These are phyloP conservation scores for Strongylocentrotus purpuratus DNA, from an alignment of 35 echinoderm and acorn worm genomes.

Conservation along the genomic window DNA sequence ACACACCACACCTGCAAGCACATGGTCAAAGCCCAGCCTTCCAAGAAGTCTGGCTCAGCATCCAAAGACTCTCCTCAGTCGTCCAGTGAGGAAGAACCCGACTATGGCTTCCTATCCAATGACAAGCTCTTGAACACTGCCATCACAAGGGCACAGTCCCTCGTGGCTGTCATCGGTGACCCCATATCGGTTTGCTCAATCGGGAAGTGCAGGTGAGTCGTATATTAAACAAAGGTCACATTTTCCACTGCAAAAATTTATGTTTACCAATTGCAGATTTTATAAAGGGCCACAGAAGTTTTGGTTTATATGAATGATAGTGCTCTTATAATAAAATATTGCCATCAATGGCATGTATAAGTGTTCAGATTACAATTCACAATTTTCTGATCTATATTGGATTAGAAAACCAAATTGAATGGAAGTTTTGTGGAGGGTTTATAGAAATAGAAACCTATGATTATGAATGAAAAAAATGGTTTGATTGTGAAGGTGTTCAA, in stretches of 20 bases:
- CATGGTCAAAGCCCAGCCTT: slow-evolving; percentile 23
- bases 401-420: too few relatives aligned
- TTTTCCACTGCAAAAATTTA: background rate
- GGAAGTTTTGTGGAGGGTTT: too few relatives aligned
- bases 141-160: slow-evolving; percentile 92
- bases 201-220: slow-evolving; percentile 90
- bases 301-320: too few relatives aligned
- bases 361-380: too few relatives aligned
- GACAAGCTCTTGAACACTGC: slow-evolving; percentile 97
- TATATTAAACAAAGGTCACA: background rate
- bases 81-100: slow-evolving; percentile 64
- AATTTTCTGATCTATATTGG: too few relatives aligned
- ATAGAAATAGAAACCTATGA: too few relatives aligned
- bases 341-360: too few relatives aligned
- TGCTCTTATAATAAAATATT: too few relatives aligned
- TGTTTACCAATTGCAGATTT: too few relatives aligned
- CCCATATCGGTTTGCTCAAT: slow-evolving; percentile 87
- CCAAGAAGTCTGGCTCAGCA: slow-evolving; percentile 36
- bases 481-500: background rate
- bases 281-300: too few relatives aligned
- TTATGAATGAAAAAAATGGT: background rate
- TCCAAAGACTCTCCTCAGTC: slow-evolving; percentile 2
- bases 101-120: slow-evolving; percentile 96
- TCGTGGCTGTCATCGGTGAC: slow-evolving; percentile 93
- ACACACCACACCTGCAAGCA: slow-evolving; percentile 87